Conservation (phyloP, 2,888 invertebrate genomes). For the Blastobasis lacticolella region DNA sequence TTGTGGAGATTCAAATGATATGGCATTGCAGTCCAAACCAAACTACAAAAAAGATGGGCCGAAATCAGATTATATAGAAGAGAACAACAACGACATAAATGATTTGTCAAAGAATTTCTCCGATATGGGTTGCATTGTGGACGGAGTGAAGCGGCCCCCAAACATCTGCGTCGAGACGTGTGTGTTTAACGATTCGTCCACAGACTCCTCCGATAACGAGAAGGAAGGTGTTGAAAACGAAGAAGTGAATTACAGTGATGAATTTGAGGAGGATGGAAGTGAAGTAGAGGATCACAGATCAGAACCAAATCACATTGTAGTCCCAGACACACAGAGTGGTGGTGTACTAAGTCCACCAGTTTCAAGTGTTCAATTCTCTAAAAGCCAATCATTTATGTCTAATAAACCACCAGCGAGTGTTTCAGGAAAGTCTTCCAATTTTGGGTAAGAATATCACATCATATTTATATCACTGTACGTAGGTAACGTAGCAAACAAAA, state of each 20-base stretch:
- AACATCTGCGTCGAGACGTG: slow-evolving; percentile 61
- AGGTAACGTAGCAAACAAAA: too few relatives aligned
- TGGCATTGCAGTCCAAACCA: slow-evolving; percentile 20
- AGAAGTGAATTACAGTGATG: slow-evolving; percentile 59
- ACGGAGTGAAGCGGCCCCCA: slow-evolving; percentile 51
- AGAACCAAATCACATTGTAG: slow-evolving; percentile 17
- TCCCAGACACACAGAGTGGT: slow-evolving; percentile 21
- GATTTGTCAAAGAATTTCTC: slow-evolving; percentile 57
- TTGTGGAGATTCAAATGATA: slow-evolving; percentile 55
- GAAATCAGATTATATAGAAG: slow-evolving; percentile 52
- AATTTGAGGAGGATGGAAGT: slow-evolving; percentile 61
- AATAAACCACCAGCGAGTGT: slow-evolving; percentile 37
- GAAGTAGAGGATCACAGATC: slow-evolving; percentile 31
- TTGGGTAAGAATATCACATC: slow-evolving; percentile 37
- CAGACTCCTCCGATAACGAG: slow-evolving; percentile 28
- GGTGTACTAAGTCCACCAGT: slow-evolving; percentile 5
- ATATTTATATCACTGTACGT: too few relatives aligned
- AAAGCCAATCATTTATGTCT: slow-evolving; percentile 48
- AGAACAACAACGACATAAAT: slow-evolving; percentile 67
- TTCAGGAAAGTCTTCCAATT: slow-evolving; percentile 50
- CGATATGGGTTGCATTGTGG: slow-evolving; percentile 66
- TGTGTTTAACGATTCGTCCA: slow-evolving; percentile 44
- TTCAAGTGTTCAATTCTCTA: slow-evolving; percentile 34
- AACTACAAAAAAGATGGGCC: slow-evolving; percentile 1
- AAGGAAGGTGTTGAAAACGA: slow-evolving; percentile 25